Percentiles rank a stretch among this genome's conserved stretches.
These are phyloP conservation scores for Carcharodon carcharias DNA, from an alignment of 2,797 vertebrate genomes.

Conservation along the genomic window DNA sequence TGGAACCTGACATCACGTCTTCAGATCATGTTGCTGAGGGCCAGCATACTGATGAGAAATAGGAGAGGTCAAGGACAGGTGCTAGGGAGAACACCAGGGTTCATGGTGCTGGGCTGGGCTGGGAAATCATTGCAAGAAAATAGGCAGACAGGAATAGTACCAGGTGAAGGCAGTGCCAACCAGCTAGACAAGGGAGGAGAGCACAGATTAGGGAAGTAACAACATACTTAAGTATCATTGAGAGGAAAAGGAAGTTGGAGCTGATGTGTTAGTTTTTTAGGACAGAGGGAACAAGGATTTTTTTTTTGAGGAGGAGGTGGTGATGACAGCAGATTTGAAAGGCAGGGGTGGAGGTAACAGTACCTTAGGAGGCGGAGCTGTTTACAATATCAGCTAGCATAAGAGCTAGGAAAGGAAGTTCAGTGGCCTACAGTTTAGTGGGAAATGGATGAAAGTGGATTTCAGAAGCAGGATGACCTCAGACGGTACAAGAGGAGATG, in stretches of 20 bases:
- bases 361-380: neutral
- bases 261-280: neutral
- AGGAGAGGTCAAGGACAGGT: neutral
- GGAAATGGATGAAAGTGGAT: neutral
- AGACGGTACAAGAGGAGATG: neutral
- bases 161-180: neutral
- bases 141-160: neutral
- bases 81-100: neutral
- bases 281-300: neutral
- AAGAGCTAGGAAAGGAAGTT: too few species aligned
- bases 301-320: neutral
- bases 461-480: neutral
- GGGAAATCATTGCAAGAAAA: neutral
- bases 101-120: too few species aligned
- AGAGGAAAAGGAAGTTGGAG: neutral
- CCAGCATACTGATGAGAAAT: too few species aligned
- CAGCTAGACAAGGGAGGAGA: neutral
- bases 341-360: neutral
- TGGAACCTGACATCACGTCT: neutral
- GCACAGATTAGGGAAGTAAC: neutral
- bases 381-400: neutral
- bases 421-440: too few species aligned
- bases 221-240: neutral
- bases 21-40: neutral
- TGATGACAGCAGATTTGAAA: neutral